A percentile compares a stretch with the other conserved stretches of the same genome.
These are phyloP conservation scores for Aurelia sp. DNA, from an alignment of 30 jellyfish, hydroid and myxozoan genomes.

Conservation along the genomic window DNA sequence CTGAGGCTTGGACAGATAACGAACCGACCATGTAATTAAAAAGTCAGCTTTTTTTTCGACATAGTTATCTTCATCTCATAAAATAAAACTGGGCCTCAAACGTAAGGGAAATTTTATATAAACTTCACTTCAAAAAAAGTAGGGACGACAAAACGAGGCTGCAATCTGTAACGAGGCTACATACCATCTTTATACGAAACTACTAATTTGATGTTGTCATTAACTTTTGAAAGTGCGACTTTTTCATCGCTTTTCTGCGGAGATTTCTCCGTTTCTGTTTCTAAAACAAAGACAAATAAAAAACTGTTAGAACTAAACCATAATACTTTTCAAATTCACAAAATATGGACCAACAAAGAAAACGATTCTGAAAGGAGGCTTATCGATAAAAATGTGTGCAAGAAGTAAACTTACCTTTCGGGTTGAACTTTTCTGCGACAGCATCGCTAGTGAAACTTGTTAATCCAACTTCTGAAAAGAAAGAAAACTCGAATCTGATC, in stretches of 20 bases:
- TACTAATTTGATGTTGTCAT: conserved; percentile 43
- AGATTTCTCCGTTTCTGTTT: conserved; percentile 28
- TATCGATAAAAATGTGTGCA: no score
- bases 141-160: no score
- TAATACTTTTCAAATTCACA: neutral
- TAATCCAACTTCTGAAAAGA: conserved; percentile 51
- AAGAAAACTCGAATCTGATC: neutral
- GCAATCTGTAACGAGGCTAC: neutral
- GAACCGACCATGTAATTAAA: no score
- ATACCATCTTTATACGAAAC: conserved; percentile 39
- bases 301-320: neutral
- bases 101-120: no score
- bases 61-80: no score
- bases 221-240: conserved; percentile 56
- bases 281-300: neutral
- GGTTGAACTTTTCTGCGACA: conserved; percentile 40
- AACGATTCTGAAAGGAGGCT: neutral
- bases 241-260: conserved; percentile 48
- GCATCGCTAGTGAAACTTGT: conserved; percentile 57
- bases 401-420: conserved; percentile 24
- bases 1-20: no score
- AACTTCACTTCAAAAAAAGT: no score
- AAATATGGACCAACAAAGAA: neutral
- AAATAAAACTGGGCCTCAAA: no score
- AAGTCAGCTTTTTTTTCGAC: no score